Conservation (phyloP, 2,797 vertebrate genomes). For the Prunella strophiata region DNA sequence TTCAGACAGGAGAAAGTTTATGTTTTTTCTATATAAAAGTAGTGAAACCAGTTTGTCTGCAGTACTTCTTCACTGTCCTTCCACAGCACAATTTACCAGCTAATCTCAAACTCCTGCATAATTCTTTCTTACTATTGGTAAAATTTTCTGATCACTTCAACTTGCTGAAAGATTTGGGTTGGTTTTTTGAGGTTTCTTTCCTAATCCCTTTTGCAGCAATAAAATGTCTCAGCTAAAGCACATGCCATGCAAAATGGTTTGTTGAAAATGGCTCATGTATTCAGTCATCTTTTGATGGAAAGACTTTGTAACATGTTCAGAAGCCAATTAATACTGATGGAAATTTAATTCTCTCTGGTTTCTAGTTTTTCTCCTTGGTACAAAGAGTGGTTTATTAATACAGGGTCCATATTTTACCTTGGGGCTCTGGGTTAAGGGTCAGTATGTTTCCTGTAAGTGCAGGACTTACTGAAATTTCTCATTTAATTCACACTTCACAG, state of each 20-base stretch:
- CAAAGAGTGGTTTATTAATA: background rate
- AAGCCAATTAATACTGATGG: background rate
- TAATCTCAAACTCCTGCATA: background rate
- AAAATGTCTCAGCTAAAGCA: background rate
- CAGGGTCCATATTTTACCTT: background rate
- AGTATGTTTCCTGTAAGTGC: background rate
- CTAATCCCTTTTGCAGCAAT: background rate
- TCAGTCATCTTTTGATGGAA: background rate
- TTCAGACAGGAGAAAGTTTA: background rate
- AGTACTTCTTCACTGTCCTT: background rate
- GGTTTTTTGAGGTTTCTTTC: background rate
- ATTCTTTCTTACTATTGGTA: background rate
- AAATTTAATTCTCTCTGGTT: background rate
- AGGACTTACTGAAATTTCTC: background rate
- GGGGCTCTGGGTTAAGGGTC: background rate
- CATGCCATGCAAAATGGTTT: background rate
- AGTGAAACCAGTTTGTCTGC: background rate
- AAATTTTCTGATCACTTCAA: background rate
- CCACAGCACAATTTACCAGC: background rate
- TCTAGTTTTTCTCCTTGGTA: background rate
- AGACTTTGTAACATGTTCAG: background rate
- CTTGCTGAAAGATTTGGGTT: background rate
- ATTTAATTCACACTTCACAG: background rate
- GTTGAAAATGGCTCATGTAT: fast-evolving
- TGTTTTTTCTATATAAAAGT: background rate